Evolutionary conservation across 2,113 vertebrate species (phyloP), one percentile per base, ranked within the genome.

Genomic region (Ia io): DNA sequence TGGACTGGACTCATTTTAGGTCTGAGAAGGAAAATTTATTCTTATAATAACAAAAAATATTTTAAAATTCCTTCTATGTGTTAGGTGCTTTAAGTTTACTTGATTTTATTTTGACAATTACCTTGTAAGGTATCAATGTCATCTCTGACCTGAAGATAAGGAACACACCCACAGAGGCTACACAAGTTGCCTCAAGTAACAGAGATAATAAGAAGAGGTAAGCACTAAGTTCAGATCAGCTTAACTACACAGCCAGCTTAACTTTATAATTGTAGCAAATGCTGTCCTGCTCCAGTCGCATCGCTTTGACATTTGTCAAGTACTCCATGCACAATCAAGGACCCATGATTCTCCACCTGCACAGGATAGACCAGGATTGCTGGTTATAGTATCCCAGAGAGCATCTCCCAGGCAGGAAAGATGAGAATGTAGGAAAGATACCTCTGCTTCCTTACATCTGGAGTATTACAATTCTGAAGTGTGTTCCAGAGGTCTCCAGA

Each of bases 41-140:
- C 69, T 94, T 95, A 67, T 74, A 91, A 88, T 63, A 87, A 90
- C 82, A 80, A 95, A 95, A 93, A 53, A 84, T 16, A 7, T 30
- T 63, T 90, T 59, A 61, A 32, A 93, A 40, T 85, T 84, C 17
- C 28, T 88, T 76, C 6, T 67, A 86, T 76, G 10, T 82, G 44
- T 93, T 87, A 89, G 30, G 13, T 44, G 11, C 65, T 94, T 94
- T 92, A 84, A 71, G 20, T 63, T 28, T 80, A 74, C 44, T 80
- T 90, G 63, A 78, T 61, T 88, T 92, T 83, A 88, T 82, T 95
- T 87, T n/a, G 28, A 49, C 40, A 63, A 86, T 13, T 70, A 87
- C 14, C 4, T 30, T 74, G 3, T 80, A 6, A 84, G 30, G 10
- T 61, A 78, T 25, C 67, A 88, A 73, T 76, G 40, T 49, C 28